Percentiles rank a stretch among this genome's conserved stretches.
Conservation (phyloP, 2,113 vertebrate species). For the Cervus canadensis region DNA sequence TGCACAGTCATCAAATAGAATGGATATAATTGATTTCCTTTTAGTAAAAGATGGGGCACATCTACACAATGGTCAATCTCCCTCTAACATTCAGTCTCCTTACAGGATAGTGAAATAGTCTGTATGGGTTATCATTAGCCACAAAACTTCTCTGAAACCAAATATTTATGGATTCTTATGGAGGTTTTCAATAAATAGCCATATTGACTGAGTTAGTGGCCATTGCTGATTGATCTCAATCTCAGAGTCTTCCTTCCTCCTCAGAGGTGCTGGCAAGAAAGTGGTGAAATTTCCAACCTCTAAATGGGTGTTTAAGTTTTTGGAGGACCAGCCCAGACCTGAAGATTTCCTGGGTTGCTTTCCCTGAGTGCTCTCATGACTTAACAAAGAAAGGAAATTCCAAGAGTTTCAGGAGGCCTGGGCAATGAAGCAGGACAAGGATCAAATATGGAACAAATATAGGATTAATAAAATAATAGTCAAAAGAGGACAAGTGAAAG, state of each 20-base stretch:
- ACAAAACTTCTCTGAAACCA: rapidly evolving
- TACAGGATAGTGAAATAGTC: not conserved
- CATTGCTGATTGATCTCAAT: not conserved
- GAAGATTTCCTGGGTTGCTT: not conserved
- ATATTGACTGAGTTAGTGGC: not conserved
- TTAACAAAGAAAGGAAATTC: not conserved
- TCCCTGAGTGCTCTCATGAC: not conserved
- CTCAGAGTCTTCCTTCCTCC: not conserved
- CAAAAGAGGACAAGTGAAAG: not conserved
- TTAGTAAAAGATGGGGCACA: not conserved
- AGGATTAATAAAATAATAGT: not conserved
- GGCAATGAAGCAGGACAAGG: not conserved
- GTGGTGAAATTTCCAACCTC: not conserved
- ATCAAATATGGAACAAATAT: not conserved
- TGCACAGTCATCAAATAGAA: not conserved
- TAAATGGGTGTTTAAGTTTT: not conserved
- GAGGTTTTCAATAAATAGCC: not conserved
- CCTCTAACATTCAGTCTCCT: not conserved
- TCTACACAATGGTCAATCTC: not conserved
- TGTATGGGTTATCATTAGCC: not conserved
- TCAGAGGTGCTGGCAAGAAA: not conserved
- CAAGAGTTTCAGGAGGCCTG: not conserved
- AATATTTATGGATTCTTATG: not conserved
- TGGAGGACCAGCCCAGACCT: not conserved
- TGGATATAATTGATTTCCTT: not conserved